Conservation (phyloP, 2,888 invertebrate genomes). For the Temnothorax unifasciatus region DNA sequence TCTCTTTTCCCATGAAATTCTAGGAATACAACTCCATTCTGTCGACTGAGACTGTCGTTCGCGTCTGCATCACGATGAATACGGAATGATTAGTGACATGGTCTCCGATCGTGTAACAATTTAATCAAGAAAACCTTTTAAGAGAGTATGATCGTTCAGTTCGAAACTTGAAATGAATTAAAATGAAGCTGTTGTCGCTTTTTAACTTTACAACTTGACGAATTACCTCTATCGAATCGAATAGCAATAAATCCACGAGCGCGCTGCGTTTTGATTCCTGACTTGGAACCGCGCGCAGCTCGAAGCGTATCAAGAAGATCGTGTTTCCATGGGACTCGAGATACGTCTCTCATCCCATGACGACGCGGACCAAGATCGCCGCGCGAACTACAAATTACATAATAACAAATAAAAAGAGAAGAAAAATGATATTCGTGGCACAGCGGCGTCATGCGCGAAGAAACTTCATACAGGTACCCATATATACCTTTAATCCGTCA, state of each 20-base stretch:
- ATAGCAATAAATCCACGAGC: background rate
- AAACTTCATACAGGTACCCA: conserved; percentile 70
- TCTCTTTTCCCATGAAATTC: conserved; percentile 3
- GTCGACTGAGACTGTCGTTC: background rate
- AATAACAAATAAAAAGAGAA: conserved; percentile 17
- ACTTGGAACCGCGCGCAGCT: conserved; percentile 64
- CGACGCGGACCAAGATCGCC: conserved; percentile 23
- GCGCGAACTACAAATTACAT: conserved; percentile 38
- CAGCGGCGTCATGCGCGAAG: background rate
- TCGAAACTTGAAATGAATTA: background rate
- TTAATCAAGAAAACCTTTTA: background rate
- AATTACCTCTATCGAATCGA: background rate
- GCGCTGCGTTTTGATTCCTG: conserved; percentile 64
- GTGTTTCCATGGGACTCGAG: conserved; percentile 80
- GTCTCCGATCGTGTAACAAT: background rate
- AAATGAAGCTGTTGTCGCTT: background rate
- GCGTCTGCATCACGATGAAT: background rate
- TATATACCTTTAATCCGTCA: conserved; percentile 47
- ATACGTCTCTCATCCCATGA: conserved; percentile 76
- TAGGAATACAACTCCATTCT: background rate
- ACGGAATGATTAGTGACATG: background rate
- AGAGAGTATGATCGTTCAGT: background rate
- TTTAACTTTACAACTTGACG: background rate
- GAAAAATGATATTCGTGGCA: conserved; percentile 47
- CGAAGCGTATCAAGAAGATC: conserved; percentile 78